Base-by-base conservation (phyloP, 1,140 invertebrate genomes). In the Drosophila virilis region DNA sequence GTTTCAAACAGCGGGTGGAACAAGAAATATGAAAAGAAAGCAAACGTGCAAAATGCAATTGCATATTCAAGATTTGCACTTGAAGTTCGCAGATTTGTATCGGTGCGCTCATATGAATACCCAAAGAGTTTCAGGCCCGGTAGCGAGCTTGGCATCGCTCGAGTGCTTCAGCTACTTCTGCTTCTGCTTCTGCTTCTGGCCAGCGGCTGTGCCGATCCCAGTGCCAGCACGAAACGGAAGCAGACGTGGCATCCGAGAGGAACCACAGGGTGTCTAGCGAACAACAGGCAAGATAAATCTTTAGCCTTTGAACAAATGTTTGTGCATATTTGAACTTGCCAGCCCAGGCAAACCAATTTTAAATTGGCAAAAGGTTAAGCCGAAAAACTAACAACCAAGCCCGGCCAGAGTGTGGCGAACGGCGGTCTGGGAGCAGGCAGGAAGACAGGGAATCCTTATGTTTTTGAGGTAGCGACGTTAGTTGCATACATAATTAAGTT, bases 31-130 rank as follows among this genome's bases (percentile, higher is more conserved):
- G 17, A n/a, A 35, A 62, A 37, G 52, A 33, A 10, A 33, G 12
- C 22, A 3, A 45, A 71, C 74, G 68, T 70, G 67, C 60, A 88
- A 79, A 86, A 65, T 88, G 48, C 83, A 88, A 88, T 89, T 88
- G 83, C 84, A 88, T 89, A 88, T 88, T 88, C 83, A 88, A 88
- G 83, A 74, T 86, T 80, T 88, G 83, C 83, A 88, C 83, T 88
- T 88, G 83, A 88, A 88, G 88, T 88, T 88, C 83, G 83, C 17
- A 75, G 83, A 88, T 88, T 88, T 88, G 83, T 88, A 88, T 88
- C 83, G 78, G 17, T 52, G 55, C 78, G 64, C 69, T 82, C 72
- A 77, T 79, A 86, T 88, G 83, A 88, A 88, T 82, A 78, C 60
- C 61, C 67, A 74, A 76, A 70, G 55, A 81, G 77, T 46, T 43